Percentiles rank a stretch among this genome's conserved stretches.
These are phyloP conservation scores for Drosophila subpulchrella DNA, from an alignment of 1,140 invertebrate genomes.

Conservation along the genomic window DNA sequence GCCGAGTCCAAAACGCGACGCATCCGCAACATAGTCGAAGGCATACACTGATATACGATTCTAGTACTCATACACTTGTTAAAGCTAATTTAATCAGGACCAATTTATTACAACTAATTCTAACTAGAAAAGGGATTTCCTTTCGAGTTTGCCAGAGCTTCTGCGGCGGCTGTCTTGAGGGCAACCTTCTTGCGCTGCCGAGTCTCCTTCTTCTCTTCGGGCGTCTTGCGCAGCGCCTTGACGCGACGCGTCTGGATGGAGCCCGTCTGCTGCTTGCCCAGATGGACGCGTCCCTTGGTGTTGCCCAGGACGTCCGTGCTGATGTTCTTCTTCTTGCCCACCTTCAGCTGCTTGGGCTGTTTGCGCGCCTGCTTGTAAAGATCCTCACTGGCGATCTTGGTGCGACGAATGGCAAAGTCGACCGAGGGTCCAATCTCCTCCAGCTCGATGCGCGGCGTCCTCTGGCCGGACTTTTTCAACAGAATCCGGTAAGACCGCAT, in stretches of 20 bases:
- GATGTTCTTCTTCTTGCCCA: constrained; percentile 96
- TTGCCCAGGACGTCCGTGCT: constrained; percentile 94
- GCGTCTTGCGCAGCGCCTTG: constrained; percentile 94
- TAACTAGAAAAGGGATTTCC: constrained; percentile 52
- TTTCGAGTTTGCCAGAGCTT: constrained; percentile 50
- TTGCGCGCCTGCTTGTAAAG: constrained; percentile 94
- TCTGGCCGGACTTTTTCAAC: constrained; percentile 96
- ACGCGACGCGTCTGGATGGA: constrained; percentile 96
- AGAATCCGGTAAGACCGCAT: constrained; percentile 95
- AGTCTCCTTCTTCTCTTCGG: constrained; percentile 88
- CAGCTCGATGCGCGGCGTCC: constrained; percentile 95
- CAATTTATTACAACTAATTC: constrained; percentile 74
- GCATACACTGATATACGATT: constrained; percentile 63
- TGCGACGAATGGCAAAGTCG: constrained; percentile 93
- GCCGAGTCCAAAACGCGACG: constrained; percentile 75
- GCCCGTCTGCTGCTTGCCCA: constrained; percentile 94
- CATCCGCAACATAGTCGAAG: constrained; percentile 73
- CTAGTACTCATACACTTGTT: constrained; percentile 43
- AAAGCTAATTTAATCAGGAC: constrained; percentile 70
- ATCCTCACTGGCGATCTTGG: constrained; percentile 95
- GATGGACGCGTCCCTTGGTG: constrained; percentile 95
- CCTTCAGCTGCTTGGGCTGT: constrained; percentile 93
- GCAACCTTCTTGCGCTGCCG: constrained; percentile 85
- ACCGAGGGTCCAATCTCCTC: constrained; percentile 93
- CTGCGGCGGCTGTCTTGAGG: constrained; percentile 66